phyloP scores from a whole-genome alignment of 2,888 invertebrate genomes.

The Philaethria dido region DNA sequence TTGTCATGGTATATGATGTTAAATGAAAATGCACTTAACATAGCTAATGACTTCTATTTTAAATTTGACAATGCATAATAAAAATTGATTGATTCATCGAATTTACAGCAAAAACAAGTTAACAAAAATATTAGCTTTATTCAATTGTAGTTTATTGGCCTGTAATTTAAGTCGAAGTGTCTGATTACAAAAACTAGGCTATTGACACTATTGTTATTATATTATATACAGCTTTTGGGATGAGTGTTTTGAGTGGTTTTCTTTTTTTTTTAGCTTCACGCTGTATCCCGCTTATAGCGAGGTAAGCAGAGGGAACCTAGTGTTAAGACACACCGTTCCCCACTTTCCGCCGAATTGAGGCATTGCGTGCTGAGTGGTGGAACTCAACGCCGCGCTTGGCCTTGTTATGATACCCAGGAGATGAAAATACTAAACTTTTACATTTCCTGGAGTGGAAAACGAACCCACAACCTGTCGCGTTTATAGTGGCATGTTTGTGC shows the following conservation, averaged over 20 bases:
- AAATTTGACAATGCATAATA: not conserved
- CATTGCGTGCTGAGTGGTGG: no score
- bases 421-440: no score
- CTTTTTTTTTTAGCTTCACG: not conserved
- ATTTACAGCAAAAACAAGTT: constrained; percentile 16
- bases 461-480: no score
- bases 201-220: constrained; percentile 17
- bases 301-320: no score
- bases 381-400: no score
- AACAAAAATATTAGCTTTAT: constrained; percentile 22
- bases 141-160: constrained; percentile 22
- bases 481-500: no score
- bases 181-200: constrained; percentile 14
- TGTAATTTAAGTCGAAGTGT: constrained; percentile 14
- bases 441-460: no score
- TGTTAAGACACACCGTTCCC: no score
- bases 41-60: not conserved
- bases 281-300: no score
- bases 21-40: not conserved
- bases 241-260: not conserved
- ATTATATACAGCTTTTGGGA: not conserved
- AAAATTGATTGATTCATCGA: constrained; percentile 14
- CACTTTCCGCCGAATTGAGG: no score
- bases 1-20: no score
- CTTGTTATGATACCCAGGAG: no score